phyloP scores from a whole-genome alignment of 2,797 vertebrate genomes.

The Pseudochaenichthys georgianus region DNA sequence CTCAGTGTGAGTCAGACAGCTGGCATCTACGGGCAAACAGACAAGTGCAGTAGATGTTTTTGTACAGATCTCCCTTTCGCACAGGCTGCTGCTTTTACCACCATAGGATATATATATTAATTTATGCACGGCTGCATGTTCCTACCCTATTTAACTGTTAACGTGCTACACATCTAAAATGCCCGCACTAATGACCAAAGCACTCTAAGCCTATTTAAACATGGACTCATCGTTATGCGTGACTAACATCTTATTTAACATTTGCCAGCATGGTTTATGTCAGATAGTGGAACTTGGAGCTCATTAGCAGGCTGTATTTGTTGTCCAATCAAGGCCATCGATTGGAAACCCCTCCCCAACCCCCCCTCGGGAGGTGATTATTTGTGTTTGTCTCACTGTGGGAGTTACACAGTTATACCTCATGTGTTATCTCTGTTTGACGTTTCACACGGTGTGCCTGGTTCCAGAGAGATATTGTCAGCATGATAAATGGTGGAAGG shows the following conservation, averaged over 20 bases:
- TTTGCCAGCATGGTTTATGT: slow-evolving; percentile 57
- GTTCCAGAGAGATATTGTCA: slow-evolving; percentile 51
- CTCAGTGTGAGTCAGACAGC: slow-evolving; percentile 3
- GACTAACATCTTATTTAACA: slow-evolving; percentile 52
- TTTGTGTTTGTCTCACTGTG: slow-evolving; percentile 47
- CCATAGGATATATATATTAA: slow-evolving; percentile 74
- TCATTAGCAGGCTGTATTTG: slow-evolving; percentile 71
- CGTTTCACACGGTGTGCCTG: slow-evolving; percentile 36
- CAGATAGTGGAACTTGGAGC: slow-evolving; percentile 51
- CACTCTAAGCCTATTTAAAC: slow-evolving; percentile 56
- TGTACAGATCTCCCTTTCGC: slow-evolving; percentile 24
- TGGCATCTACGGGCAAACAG: slow-evolving; percentile 1
- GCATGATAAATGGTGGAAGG: slow-evolving; percentile 28
- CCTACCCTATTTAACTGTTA: slow-evolving; percentile 46
- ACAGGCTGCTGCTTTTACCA: slow-evolving; percentile 55
- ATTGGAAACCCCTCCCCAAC: slow-evolving; percentile 41
- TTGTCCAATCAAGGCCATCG: slow-evolving; percentile 64
- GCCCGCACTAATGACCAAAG: slow-evolving; percentile 34
- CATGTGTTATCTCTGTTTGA: slow-evolving; percentile 52
- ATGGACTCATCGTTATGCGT: slow-evolving; percentile 62
- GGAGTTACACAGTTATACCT: slow-evolving; percentile 45
- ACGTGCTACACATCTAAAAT: slow-evolving; percentile 49
- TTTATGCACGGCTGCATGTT: slow-evolving; percentile 50
- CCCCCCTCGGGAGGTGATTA: slow-evolving; percentile 28
- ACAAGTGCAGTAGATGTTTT: slow-evolving; percentile 43